These are phyloP conservation scores for Creontiades dilutus DNA, from an alignment of 2,888 invertebrate species.

Conservation along the genomic window DNA sequence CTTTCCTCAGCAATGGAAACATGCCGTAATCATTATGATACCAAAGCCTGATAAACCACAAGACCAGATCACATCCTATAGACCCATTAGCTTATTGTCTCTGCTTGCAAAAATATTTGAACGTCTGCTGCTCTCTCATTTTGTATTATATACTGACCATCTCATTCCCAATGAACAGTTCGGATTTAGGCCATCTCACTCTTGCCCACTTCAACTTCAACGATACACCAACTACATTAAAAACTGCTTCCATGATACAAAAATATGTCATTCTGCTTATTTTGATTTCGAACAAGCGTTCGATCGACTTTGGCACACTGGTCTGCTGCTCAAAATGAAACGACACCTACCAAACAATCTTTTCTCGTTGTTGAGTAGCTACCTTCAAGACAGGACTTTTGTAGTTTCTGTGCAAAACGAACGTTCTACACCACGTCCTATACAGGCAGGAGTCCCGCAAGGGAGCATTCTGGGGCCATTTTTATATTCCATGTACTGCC, in stretches of 20 bases:
- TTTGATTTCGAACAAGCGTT: constrained; percentile 7
- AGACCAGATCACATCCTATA: not conserved
- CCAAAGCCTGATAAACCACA: not conserved
- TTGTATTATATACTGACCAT: not conserved
- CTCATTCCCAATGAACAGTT: not conserved
- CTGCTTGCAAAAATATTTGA: not conserved
- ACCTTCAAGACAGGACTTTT: not conserved
- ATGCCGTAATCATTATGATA: not conserved
- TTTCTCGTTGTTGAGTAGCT: not conserved
- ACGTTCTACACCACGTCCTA: not conserved
- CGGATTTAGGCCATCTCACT: not conserved
- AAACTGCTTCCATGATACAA: not conserved
- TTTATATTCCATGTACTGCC: not conserved
- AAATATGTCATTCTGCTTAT: not conserved
- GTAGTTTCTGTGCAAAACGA: not conserved
- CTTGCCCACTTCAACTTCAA: not conserved
- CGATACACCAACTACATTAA: not conserved
- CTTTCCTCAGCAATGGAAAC: not conserved
- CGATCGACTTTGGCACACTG: not conserved
- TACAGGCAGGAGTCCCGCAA: not conserved
- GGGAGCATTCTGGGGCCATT: not conserved
- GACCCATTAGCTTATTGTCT: not conserved
- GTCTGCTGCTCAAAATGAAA: not conserved
- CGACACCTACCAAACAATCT: not conserved
- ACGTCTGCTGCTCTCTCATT: not conserved